Percentiles rank a stretch among this genome's conserved stretches.
These are phyloP conservation scores for Coelinius sp. DNA, from an alignment of 2,888 invertebrate species.

Conservation along the genomic window DNA sequence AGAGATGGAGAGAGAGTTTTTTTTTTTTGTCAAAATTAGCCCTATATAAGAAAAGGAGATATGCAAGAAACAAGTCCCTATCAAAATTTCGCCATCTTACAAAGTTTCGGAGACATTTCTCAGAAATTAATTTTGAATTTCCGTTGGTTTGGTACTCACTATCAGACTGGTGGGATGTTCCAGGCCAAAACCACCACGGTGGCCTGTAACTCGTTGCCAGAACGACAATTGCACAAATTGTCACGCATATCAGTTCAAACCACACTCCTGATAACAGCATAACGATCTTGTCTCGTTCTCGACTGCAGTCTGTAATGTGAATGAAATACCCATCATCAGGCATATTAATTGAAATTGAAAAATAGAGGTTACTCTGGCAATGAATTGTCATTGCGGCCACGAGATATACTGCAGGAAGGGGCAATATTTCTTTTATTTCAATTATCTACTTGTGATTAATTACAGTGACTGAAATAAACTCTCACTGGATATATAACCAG, in stretches of 20 bases:
- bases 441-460: not conserved
- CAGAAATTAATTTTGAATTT: too few relatives aligned
- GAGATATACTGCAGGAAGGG: conserved; percentile 19
- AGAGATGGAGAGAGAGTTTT: too few relatives aligned
- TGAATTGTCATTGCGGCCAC: conserved; percentile 23
- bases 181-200: conserved; percentile 63
- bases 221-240: conserved; percentile 59
- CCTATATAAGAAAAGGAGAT: too few relatives aligned
- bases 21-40: too few relatives aligned
- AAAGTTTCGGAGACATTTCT: too few relatives aligned
- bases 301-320: conserved; percentile 15
- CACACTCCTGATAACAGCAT: conserved; percentile 61
- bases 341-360: too few relatives aligned
- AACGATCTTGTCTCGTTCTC: not conserved
- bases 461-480: conserved; percentile 2
- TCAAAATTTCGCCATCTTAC: too few relatives aligned
- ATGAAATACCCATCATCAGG: too few relatives aligned
- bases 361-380: conserved; percentile 8
- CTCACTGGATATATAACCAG: not conserved
- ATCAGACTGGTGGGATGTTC: conserved; percentile 49
- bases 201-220: conserved; percentile 63
- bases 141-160: too few relatives aligned
- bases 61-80: too few relatives aligned
- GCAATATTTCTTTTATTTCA: conserved; percentile 1
- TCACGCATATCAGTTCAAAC: conserved; percentile 62